These are phyloP conservation scores for Danionella dracula DNA, from an alignment of 2,797 vertebrate species.

Conservation along the genomic window DNA sequence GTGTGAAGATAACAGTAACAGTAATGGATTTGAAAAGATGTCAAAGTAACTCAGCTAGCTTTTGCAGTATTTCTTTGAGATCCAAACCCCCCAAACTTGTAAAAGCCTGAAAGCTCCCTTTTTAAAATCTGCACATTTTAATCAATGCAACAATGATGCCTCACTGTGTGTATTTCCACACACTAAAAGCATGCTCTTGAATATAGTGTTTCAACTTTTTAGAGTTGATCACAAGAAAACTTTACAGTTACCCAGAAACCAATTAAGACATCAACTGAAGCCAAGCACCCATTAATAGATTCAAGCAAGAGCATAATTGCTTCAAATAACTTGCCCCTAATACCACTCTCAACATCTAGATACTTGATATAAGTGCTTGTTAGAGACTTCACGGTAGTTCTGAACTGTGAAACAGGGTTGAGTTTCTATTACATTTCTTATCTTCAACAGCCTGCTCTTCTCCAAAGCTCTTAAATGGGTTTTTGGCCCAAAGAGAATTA, in stretches of 20 bases:
- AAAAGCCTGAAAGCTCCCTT: background rate
- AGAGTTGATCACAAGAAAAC: too few relatives aligned
- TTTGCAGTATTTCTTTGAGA: background rate
- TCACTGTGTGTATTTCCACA: too few relatives aligned
- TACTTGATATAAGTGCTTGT: background rate
- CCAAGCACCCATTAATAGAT: background rate
- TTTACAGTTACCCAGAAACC: background rate
- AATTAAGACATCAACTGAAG: background rate
- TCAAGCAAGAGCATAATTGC: background rate
- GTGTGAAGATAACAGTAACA: conserved; percentile 56
- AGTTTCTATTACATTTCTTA: conserved; percentile 20
- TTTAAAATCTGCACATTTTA: too few relatives aligned
- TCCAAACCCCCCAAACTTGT: background rate
- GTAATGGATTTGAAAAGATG: conserved; percentile 54
- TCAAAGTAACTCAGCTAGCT: conserved; percentile 35
- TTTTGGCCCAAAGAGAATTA: conserved; percentile 25
- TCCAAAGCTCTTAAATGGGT: conserved; percentile 3
- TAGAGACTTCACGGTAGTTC: background rate
- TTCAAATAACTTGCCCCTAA: background rate
- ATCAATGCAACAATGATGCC: too few relatives aligned
- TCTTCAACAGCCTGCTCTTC: background rate
- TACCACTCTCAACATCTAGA: background rate
- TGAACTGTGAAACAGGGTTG: conserved; percentile 18
- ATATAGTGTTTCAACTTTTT: too few relatives aligned
- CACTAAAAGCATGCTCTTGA: too few relatives aligned